phyloP scores from a whole-genome alignment of 2,888 invertebrate species.

The Polydesmus complanatus region DNA sequence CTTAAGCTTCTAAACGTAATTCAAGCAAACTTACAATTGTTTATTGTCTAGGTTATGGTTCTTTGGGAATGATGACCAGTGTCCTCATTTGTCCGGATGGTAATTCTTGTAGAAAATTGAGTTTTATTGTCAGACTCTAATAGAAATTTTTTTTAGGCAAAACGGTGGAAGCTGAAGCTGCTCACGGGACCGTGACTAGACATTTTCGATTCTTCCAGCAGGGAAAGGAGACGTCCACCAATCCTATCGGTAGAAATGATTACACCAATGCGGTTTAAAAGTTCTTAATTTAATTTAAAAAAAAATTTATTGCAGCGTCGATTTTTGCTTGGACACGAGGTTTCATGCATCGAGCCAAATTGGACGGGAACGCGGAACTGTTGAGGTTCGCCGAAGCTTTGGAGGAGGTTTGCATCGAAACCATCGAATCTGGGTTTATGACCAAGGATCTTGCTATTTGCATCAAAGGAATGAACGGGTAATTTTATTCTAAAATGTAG shows the following conservation, averaged over 20 bases:
- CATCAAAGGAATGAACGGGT: slow-evolving; percentile 74
- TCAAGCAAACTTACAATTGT: no score
- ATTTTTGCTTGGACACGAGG: slow-evolving; percentile 98
- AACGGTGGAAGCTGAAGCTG: slow-evolving; percentile 95
- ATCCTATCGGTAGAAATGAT: slow-evolving; percentile 67
- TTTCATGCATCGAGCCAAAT: slow-evolving; percentile 78
- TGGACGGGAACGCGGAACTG: slow-evolving; percentile 68
- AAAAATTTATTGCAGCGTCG: slow-evolving; percentile 44
- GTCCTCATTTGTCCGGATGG: slow-evolving; percentile 95
- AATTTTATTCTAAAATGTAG: slow-evolving; percentile 33
- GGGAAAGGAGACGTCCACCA: slow-evolving; percentile 96
- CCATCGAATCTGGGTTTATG: slow-evolving; percentile 89
- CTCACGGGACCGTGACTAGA: slow-evolving; percentile 91
- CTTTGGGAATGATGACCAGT: slow-evolving; percentile 94
- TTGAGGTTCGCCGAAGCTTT: slow-evolving; percentile 68
- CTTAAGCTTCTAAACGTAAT: not conserved
- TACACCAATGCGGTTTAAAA: not conserved
- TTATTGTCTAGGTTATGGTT: slow-evolving; percentile 46
- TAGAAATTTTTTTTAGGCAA: no score
- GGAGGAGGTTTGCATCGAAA: slow-evolving; percentile 81
- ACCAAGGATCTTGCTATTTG: slow-evolving; percentile 98
- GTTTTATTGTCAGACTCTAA: no score
- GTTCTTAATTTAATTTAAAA: not conserved
- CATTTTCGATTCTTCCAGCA: slow-evolving; percentile 50
- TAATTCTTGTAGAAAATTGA: no score